Percentiles rank a stretch among this genome's conserved stretches.
phyloP scores from a whole-genome alignment of 1,140 invertebrate species.

The Drosophila dunni region DNA sequence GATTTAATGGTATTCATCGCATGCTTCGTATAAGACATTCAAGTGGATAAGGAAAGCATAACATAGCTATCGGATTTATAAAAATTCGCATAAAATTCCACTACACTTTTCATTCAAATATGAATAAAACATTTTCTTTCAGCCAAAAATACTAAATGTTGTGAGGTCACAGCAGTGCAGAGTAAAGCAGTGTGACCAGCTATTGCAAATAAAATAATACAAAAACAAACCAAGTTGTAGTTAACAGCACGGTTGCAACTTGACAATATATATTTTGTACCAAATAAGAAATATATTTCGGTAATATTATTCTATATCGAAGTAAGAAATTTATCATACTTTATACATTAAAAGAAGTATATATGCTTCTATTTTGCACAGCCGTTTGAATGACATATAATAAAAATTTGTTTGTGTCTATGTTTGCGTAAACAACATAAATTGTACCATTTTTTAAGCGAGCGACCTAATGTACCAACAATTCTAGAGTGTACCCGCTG shows the following conservation, averaged over 20 bases:
- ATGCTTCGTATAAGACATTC: too few relatives aligned
- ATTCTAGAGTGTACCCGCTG: neutral
- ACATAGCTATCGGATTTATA: too few relatives aligned
- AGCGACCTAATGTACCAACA: neutral
- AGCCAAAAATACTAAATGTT: neutral
- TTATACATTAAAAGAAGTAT: neutral
- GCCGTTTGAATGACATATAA: too few relatives aligned
- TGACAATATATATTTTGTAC: neutral
- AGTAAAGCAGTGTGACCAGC: neutral
- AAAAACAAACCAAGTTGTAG: neutral
- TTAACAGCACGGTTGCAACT: constrained; percentile 1
- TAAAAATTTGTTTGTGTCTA: too few relatives aligned
- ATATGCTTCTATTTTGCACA: too few relatives aligned
- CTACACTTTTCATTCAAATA: too few relatives aligned
- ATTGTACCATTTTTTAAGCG: neutral
- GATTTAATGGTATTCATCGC: too few relatives aligned
- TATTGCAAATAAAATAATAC: neutral
- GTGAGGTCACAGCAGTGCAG: neutral
- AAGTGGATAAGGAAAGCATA: too few relatives aligned
- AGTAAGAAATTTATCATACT: too few relatives aligned
- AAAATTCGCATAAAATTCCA: neutral
- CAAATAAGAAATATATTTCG: neutral
- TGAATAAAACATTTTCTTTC: neutral
- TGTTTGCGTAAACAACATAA: neutral
- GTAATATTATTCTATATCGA: too few relatives aligned